Percentiles rank a stretch among this genome's conserved stretches.
phyloP scores from a whole-genome alignment of 2,888 invertebrate species.

The Leptinotarsa haldemani region DNA sequence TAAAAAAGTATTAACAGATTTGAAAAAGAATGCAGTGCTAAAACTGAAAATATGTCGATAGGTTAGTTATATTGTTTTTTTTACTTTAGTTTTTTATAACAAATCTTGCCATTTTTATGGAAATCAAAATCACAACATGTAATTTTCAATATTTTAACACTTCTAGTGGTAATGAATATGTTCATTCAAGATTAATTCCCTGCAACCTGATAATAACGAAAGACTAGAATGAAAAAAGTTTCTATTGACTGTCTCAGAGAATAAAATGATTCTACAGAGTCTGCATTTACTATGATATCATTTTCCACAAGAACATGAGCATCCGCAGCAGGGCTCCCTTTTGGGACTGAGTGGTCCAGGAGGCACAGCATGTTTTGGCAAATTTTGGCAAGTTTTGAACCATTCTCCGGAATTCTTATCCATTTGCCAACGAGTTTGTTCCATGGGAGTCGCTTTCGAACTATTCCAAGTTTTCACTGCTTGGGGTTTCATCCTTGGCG shows the following conservation, averaged over 20 bases:
- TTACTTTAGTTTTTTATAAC: no score
- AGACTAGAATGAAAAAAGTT: neutral
- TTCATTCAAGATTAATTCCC: no score
- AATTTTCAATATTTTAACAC: no score
- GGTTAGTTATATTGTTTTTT: no score
- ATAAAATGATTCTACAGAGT: neutral
- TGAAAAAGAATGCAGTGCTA: no score
- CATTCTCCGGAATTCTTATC: conserved; percentile 56
- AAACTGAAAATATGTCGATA: no score
- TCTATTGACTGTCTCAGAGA: neutral
- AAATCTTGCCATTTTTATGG: no score
- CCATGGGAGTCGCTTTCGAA: neutral
- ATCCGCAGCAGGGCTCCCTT: conserved; percentile 27
- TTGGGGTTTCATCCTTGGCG: conserved; percentile 7
- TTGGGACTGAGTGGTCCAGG: neutral
- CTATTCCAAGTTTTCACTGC: neutral
- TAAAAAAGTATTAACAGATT: no score
- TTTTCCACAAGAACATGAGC: conserved; percentile 30
- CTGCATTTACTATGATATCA: neutral
- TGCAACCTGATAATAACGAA: no score
- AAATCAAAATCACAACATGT: no score
- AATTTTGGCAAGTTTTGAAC: conserved; percentile 51
- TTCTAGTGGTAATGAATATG: no score
- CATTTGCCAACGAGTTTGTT: conserved; percentile 53
- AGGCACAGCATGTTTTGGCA: neutral